Conservation (phyloP, 2,888 invertebrate genomes). For the Tetranychus piercei region DNA sequence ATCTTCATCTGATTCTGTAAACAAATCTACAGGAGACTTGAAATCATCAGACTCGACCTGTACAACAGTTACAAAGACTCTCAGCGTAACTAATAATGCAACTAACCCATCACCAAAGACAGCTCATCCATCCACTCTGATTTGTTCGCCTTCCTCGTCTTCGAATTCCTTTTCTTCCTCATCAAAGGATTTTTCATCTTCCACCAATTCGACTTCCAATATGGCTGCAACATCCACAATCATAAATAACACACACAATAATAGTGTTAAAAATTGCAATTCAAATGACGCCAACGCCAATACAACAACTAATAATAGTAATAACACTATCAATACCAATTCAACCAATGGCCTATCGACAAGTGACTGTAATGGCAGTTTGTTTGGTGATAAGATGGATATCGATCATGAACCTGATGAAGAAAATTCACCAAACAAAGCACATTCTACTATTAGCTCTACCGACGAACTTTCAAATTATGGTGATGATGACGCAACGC, state of each 20-base stretch:
- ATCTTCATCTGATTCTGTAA: constrained; percentile 7
- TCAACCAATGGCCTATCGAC: background rate
- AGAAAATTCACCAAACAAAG: background rate
- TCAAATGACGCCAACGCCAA: background rate
- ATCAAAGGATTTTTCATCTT: background rate
- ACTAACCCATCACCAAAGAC: constrained; percentile 2
- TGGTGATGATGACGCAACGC: constrained; percentile 14
- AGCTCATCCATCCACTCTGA: background rate
- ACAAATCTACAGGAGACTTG: background rate
- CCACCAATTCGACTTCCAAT: background rate
- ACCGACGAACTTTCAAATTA: constrained; percentile 3
- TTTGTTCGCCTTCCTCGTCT: constrained; percentile 1
- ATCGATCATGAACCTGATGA: constrained; percentile 15
- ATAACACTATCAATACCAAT: background rate
- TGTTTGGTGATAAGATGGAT: constrained; percentile 19
- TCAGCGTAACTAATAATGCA: background rate
- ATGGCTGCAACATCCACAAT: background rate
- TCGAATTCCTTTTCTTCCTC: background rate
- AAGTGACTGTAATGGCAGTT: constrained; percentile 11
- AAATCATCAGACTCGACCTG: constrained; percentile 9
- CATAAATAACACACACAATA: background rate
- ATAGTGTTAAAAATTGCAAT: background rate
- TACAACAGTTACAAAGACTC: background rate
- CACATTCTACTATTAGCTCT: background rate
- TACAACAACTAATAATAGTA: background rate